These are phyloP conservation scores for Perizoma affinitatum DNA, from an alignment of 2,888 invertebrate species.

Conservation along the genomic window DNA sequence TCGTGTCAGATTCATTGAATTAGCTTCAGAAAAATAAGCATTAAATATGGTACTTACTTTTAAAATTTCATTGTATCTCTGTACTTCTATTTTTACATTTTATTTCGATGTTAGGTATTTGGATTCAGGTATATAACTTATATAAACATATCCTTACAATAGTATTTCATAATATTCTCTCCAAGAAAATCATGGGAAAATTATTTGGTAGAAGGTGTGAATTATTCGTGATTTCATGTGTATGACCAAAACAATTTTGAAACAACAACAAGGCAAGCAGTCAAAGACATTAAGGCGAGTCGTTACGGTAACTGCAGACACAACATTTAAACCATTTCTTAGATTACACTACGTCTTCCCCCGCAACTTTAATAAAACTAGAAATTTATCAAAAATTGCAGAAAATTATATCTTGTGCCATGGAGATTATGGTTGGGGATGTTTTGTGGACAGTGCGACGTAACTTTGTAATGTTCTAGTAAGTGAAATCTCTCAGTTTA, in stretches of 20 bases:
- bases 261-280: constrained; percentile 30
- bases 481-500: constrained; percentile 79
- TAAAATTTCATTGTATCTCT: no score
- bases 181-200: no score
- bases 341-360: constrained; percentile 33
- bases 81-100: no score
- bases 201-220: neutral
- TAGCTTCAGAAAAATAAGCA: no score
- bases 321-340: constrained; percentile 39
- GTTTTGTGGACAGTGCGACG: constrained; percentile 14
- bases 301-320: constrained; percentile 34
- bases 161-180: no score
- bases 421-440: constrained; percentile 16
- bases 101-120: no score
- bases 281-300: constrained; percentile 36
- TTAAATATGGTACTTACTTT: no score
- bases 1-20: neutral
- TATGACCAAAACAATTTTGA: constrained; percentile 6
- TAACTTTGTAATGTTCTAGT: constrained; percentile 58
- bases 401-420: constrained; percentile 32
- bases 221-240: neutral
- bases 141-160: no score
- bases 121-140: no score
- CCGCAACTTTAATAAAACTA: constrained; percentile 12
- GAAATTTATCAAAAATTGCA: neutral